Base-by-base conservation (phyloP, 92 coral and sea anemone species). In the Zoanthus sansibaricus region DNA sequence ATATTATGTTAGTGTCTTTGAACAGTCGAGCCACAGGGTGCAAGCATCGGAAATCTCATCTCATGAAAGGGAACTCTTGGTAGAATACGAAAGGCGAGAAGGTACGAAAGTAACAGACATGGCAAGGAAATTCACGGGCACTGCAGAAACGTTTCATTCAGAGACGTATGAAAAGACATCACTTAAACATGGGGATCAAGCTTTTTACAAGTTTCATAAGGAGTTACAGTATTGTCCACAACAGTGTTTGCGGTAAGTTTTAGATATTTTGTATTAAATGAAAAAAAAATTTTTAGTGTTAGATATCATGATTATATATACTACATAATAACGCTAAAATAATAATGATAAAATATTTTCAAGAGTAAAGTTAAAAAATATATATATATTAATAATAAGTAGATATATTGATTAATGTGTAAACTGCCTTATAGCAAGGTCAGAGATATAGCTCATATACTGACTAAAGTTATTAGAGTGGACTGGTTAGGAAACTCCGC, bases 161-260 rank as follows among this genome's bases (percentile, higher is more conserved):
- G 99, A 97, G 82, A 82, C 30, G 6, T 97, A 97, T 78, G 99
- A 95, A 72, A 91, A 72, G 78, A 75, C 94, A 10, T 42, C 73
- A 18, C 93, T 95, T 3, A 91, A 90, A 13, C 98, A 97, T 78
- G 99, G 98, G 0, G 94, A 97, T 79, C 89, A 91, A 78, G 93
- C 90, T 0, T 96, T 96, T 70, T 94, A 95, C 83, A 96, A 91
- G 83, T 95, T 96, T 66, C 86, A 87, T 42, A 96, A 96, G 76
- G 86, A 89, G 70, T 18, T 96, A 42, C 91, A 92, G 21, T 82
- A 84, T 7, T 96, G 87, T 71, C 94, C 98, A 21, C 79, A 93
- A 33, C 99, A 96, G 75, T 94, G 98, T 67, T 64, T 96, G 68
- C 94, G 99, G 99, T 96, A 80, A 20, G 84, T 21, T 18, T 9